Conservation (phyloP, 2,113 vertebrate genomes). For the Mustela lutreola region DNA sequence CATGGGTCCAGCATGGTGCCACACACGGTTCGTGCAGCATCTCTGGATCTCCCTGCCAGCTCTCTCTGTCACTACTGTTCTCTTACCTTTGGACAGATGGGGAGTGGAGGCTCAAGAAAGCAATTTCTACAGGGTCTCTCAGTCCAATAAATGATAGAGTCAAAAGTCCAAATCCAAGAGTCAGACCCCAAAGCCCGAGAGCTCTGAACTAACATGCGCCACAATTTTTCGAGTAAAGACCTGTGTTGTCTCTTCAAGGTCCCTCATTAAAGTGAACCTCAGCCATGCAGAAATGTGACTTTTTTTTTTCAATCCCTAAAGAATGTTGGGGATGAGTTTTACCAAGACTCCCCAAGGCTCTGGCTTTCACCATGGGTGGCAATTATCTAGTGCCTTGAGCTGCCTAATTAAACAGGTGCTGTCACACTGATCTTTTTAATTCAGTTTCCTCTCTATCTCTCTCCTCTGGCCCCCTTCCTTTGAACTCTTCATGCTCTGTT, state of each 20-base stretch:
- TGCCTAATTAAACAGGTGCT: background rate
- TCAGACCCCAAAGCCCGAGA: background rate
- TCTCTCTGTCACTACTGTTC: background rate
- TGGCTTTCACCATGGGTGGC: background rate
- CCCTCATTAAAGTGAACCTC: background rate
- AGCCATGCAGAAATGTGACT: background rate
- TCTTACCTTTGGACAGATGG: background rate
- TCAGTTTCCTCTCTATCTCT: background rate
- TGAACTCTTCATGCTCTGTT: background rate
- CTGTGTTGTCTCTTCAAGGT: background rate
- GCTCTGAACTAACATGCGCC: background rate
- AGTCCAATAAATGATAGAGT: background rate
- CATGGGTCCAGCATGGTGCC: background rate
- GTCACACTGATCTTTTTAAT: background rate
- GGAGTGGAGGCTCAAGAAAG: background rate
- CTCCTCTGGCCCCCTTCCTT: background rate
- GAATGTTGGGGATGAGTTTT: background rate
- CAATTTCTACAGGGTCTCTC: background rate
- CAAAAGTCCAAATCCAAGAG: background rate
- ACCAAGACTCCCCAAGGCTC: background rate
- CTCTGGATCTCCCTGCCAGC: background rate
- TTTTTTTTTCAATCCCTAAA: background rate
- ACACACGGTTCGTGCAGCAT: background rate
- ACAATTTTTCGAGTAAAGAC: background rate
- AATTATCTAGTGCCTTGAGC: background rate